Percentiles rank a stretch among this genome's conserved stretches.
Conservation (phyloP, 2,113 vertebrate species). For the Anarhynchus alexandrinus region DNA sequence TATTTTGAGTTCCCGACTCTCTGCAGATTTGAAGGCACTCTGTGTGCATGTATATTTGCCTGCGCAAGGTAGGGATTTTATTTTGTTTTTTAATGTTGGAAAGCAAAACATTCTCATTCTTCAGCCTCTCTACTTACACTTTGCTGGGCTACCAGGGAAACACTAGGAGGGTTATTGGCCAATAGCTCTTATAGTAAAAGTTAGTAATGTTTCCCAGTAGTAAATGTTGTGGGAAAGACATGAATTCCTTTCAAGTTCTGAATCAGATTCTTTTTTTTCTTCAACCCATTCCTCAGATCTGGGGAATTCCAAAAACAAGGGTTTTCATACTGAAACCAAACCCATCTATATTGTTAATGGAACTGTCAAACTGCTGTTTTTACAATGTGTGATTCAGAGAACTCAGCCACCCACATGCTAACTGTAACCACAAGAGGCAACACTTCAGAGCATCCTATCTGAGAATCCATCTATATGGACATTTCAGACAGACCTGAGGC, state of each 20-base stretch:
- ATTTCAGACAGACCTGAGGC: constrained; percentile 54
- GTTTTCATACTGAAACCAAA: constrained; percentile 19
- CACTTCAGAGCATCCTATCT: constrained; percentile 56
- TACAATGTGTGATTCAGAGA: constrained; percentile 50
- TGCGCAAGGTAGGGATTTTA: neutral
- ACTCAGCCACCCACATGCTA: constrained; percentile 47
- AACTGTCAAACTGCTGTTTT: constrained; percentile 49
- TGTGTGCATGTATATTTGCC: neutral
- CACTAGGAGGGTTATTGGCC: neutral
- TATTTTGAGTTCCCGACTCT: neutral
- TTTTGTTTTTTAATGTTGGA: neutral
- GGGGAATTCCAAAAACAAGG: constrained; percentile 39
- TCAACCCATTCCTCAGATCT: neutral
- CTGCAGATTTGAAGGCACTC: neutral
- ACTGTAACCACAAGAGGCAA: constrained; percentile 52
- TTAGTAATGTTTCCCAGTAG: constrained; percentile 43
- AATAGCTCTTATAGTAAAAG: constrained; percentile 32
- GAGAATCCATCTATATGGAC: constrained; percentile 25
- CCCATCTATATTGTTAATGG: constrained; percentile 21
- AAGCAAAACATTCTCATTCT: neutral
- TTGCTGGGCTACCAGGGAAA: constrained; percentile 20
- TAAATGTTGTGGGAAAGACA: constrained; percentile 42
- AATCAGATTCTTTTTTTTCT: constrained; percentile 12
- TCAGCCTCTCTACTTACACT: neutral
- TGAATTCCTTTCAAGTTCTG: constrained; percentile 38